Conservation (phyloP, 2,888 invertebrate genomes). For the Camptogramma bilineatum region DNA sequence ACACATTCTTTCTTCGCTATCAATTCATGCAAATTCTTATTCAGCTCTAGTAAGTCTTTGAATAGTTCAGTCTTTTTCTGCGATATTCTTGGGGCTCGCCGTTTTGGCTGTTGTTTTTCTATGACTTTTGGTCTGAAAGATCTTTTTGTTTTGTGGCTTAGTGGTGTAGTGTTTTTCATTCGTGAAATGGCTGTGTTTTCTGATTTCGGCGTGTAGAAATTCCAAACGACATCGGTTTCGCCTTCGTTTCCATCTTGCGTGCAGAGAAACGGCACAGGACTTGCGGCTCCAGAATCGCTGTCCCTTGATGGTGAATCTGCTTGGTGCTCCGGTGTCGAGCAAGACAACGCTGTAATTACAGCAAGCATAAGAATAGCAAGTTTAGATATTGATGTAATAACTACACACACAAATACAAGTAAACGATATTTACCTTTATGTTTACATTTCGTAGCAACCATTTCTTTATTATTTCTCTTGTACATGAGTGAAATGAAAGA, state of each 20-base stretch:
- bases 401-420: not conserved
- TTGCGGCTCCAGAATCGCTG: conserved; percentile 76
- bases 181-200: conserved; percentile 57
- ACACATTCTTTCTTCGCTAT: conserved; percentile 59
- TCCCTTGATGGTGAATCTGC: conserved; percentile 75
- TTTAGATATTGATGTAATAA: not conserved
- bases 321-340: conserved; percentile 75
- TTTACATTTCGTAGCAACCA: conserved; percentile 70
- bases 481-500: conserved; percentile 34
- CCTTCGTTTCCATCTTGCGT: conserved; percentile 82
- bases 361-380: too few species aligned
- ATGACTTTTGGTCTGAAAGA: conserved; percentile 59
- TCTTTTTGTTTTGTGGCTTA: conserved; percentile 69
- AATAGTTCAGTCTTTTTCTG: conserved; percentile 73
- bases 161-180: conserved; percentile 71
- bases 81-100: conserved; percentile 59
- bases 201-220: conserved; percentile 80
- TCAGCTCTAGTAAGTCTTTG: conserved; percentile 75
- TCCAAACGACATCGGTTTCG: conserved; percentile 81
- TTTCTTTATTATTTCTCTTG: conserved; percentile 52
- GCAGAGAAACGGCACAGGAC: conserved; percentile 80
- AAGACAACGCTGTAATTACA: conserved; percentile 64
- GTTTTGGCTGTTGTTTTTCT: conserved; percentile 67
- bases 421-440: conserved; percentile 23
- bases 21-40: conserved; percentile 73